Conservation (phyloP, 2,888 invertebrate species). For the Eupithecia subfuscata region DNA sequence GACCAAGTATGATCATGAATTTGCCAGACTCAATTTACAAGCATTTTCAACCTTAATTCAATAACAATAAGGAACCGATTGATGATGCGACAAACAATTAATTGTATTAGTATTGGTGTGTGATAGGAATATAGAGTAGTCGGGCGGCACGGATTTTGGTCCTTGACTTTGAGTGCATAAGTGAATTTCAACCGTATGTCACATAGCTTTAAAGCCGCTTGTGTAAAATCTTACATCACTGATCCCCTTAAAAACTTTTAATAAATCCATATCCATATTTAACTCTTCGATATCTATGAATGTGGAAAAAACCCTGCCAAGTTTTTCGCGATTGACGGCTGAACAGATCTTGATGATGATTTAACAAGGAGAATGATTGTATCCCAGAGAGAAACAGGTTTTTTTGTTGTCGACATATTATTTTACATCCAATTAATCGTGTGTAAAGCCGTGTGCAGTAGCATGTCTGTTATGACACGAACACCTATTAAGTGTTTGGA, state of each 20-base stretch:
- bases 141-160: slow-evolving; percentile 3
- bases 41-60: slow-evolving; percentile 24
- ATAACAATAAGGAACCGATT: slow-evolving; percentile 17
- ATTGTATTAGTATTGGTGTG: slow-evolving; percentile 79
- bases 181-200: neutral
- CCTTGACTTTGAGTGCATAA: slow-evolving; percentile 4
- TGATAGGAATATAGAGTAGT: slow-evolving; percentile 56
- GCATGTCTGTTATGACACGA: too few species aligned
- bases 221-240: neutral
- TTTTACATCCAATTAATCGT: too few species aligned
- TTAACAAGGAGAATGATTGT: neutral
- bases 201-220: neutral
- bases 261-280: neutral
- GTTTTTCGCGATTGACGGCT: neutral
- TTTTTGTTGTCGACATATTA: too few species aligned
- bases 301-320: neutral
- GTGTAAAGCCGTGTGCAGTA: too few species aligned
- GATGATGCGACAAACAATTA: slow-evolving; percentile 72
- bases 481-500: too few species aligned
- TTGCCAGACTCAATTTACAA: slow-evolving; percentile 29
- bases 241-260: neutral
- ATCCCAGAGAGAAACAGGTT: neutral
- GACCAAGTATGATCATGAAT: slow-evolving; percentile 32
- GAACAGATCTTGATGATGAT: neutral
- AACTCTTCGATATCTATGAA: neutral